phyloP scores from a whole-genome alignment of 2,797 vertebrate genomes.

The Nothura maculosa region DNA sequence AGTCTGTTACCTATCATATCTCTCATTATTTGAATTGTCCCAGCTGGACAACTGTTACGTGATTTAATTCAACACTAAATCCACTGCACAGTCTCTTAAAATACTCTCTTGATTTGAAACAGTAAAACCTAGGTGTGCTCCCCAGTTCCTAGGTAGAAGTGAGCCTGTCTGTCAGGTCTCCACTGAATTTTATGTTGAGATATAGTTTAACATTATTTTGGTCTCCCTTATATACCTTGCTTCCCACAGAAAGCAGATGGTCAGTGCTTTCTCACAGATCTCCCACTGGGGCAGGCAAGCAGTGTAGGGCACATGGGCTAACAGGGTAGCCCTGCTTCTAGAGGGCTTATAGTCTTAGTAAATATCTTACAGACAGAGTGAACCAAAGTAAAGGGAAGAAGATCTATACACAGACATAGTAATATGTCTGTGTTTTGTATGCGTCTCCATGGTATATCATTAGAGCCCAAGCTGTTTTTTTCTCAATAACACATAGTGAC shows the following conservation, averaged over 20 bases:
- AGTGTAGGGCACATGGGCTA: neutral
- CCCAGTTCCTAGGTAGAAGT: neutral
- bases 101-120: neutral
- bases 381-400: conserved; percentile 30
- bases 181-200: neutral
- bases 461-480: neutral
- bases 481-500: neutral
- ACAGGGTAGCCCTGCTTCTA: fast-evolving
- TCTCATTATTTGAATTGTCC: neutral
- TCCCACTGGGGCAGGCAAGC: neutral
- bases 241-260: neutral
- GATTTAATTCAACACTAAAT: neutral
- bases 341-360: fast-evolving
- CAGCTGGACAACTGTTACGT: neutral
- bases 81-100: neutral
- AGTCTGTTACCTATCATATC: neutral
- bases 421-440: neutral
- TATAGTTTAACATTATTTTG: fast-evolving
- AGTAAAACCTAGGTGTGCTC: neutral
- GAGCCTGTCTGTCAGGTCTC: neutral
- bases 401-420: neutral
- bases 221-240: neutral
- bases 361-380: neutral
- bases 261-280: neutral
- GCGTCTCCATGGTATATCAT: conserved; percentile 31